Conservation (phyloP, 1,140 invertebrate species). For the Zeugodacus cucurbitae region DNA sequence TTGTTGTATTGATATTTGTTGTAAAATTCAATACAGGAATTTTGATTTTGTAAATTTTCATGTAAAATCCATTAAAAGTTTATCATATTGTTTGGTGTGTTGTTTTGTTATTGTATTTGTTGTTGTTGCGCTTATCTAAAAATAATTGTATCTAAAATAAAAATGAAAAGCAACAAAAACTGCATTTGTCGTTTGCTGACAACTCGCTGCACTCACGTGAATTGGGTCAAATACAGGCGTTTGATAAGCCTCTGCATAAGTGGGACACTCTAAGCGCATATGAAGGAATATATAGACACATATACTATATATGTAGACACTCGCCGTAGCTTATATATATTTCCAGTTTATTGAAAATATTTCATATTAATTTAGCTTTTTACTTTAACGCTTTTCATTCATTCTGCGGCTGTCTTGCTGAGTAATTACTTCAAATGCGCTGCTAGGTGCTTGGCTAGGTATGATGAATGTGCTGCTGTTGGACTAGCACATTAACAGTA, state of each 20-base stretch:
- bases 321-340: background rate
- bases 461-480: background rate
- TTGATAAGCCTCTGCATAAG: background rate
- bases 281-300: background rate
- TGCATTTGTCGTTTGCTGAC: background rate
- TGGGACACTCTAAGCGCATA: background rate
- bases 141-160: background rate
- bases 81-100: too few species aligned
- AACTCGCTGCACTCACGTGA: background rate
- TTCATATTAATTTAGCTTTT: background rate
- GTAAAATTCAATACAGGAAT: background rate
- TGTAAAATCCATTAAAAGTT: too few species aligned
- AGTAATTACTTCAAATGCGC: background rate
- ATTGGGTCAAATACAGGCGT: conserved; percentile 4
- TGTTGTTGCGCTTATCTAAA: background rate
- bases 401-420: background rate
- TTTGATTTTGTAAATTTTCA: background rate
- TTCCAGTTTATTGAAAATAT: background rate
- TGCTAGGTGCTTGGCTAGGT: background rate
- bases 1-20: background rate
- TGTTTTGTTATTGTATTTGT: too few species aligned
- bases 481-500: background rate
- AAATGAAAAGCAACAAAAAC: too few species aligned
- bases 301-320: background rate
- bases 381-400: background rate